These are phyloP conservation scores for Falcunculus frontatus DNA, from an alignment of 2,113 vertebrate genomes.

Conservation along the genomic window DNA sequence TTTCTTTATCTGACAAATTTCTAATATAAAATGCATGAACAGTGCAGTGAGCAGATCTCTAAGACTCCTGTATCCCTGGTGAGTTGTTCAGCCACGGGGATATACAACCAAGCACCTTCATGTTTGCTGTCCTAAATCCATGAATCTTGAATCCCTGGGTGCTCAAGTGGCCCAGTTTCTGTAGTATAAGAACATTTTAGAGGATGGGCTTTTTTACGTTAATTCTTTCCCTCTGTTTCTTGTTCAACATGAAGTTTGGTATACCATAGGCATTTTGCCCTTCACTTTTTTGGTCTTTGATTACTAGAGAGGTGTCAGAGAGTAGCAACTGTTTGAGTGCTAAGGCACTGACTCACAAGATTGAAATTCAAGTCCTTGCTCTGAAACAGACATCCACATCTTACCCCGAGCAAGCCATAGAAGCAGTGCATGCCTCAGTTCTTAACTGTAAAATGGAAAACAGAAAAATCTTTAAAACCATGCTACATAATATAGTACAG, in stretches of 20 bases:
- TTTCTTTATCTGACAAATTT: background rate
- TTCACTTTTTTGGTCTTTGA: slow-evolving; percentile 31
- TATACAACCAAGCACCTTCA: slow-evolving; percentile 5
- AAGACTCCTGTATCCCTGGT: background rate
- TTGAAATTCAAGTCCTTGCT: slow-evolving; percentile 34
- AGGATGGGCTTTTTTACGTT: background rate
- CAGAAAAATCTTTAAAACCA: slow-evolving; percentile 43
- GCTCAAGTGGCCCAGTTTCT: slow-evolving; percentile 35
- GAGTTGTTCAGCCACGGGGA: background rate
- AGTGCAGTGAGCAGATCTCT: background rate
- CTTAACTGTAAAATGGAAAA: slow-evolving; percentile 27
- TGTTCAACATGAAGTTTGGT: background rate
- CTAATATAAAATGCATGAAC: background rate
- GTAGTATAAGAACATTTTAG: background rate
- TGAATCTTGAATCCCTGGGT: slow-evolving; percentile 40
- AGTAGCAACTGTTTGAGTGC: background rate
- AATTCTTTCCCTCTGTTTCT: background rate
- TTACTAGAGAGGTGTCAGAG: background rate
- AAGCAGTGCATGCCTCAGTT: background rate
- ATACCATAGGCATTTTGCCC: background rate
- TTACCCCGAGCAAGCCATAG: slow-evolving; percentile 1
- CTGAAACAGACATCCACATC: slow-evolving; percentile 22
- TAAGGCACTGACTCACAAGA: slow-evolving; percentile 36
- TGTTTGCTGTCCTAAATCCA: slow-evolving; percentile 59
- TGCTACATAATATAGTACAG: background rate